phyloP scores from a whole-genome alignment of 2,797 vertebrate genomes.

The Triplophysa bombifrons region DNA sequence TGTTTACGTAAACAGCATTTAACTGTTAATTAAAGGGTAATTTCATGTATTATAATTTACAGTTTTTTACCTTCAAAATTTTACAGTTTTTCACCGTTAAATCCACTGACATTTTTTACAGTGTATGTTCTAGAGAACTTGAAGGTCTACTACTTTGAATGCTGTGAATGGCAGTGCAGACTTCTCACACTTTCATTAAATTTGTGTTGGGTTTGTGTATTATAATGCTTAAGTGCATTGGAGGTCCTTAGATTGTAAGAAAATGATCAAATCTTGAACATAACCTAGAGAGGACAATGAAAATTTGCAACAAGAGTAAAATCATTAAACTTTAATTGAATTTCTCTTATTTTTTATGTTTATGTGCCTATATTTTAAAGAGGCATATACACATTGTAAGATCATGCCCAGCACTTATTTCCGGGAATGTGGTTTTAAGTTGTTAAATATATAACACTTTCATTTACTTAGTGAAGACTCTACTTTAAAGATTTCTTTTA shows the following conservation, averaged over 20 bases:
- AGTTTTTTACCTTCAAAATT: no score
- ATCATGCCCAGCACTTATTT: background rate
- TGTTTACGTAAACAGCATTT: no score
- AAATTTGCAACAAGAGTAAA: background rate
- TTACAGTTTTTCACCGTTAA: no score
- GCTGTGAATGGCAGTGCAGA: background rate
- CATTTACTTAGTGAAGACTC: no score
- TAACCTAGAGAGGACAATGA: background rate
- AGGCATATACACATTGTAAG: conserved; percentile 25
- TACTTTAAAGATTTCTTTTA: no score
- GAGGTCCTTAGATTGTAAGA: background rate
- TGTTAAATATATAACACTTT: no score
- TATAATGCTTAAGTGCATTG: background rate
- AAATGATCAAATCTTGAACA: background rate
- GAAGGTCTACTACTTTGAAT: background rate
- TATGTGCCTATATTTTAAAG: conserved; percentile 7
- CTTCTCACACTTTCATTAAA: background rate
- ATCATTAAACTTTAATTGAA: background rate
- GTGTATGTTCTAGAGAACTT: no score
- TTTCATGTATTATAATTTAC: no score
- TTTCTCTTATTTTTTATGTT: conserved; percentile 5
- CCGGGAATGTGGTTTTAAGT: background rate
- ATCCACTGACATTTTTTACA: no score
- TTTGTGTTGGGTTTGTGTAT: conserved; percentile 15
- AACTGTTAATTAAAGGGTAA: no score